Base-by-base conservation (phyloP, 1,140 invertebrate species). In the Drosophila subpulchrella region DNA sequence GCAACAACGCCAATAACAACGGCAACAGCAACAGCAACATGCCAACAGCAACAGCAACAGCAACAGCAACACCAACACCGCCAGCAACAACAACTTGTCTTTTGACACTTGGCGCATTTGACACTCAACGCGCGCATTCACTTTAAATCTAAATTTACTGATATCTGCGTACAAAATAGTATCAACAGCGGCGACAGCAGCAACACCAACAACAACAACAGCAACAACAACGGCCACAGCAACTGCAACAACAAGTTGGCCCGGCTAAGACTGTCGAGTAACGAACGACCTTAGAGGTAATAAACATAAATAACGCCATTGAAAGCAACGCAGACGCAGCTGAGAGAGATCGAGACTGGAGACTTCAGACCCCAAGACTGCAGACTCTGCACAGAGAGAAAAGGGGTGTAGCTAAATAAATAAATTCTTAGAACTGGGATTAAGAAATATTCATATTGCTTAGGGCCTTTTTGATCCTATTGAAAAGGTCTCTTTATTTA, bases 131-230 rank as follows among this genome's bases (percentile, higher is more conserved):
- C 88, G 88, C 88, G 88, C 88, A 90, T 90, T 90, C 88, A 90
- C 88, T 90, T 90, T 90, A 91, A 90, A 90, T 90, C 88, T 83
- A 91, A 90, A 90, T 90, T 90, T 90, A 90, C 88, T 90, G 88
- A 90, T 90, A 90, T 90, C 88, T 83, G 88, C 82, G 79, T 90
- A 90, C 86, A 90, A 90, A 90, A 90, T 83, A 88, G 82, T 90
- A 90, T 86, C 86, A 86, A 90, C 86, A 85, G 68, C 78, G 76
- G 82, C 81, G 86, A 90, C 86, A 90, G 80, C 82, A 68, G 67
- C 81, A 77, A 82, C 79, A 81, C 60, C 62, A 78, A 38, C 44
- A 65, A 77, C 47, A 75, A 32, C 27, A 72, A 32, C 42, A 59
- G 6, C 42, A 44, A 32, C 30, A 8, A 44, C 47, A 24, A 62